A percentile compares a stretch with the other conserved stretches of the same genome.
Evolutionary conservation across 2,113 vertebrate genomes (phyloP).

Genomic region (Bufo gargarizans): DNA sequence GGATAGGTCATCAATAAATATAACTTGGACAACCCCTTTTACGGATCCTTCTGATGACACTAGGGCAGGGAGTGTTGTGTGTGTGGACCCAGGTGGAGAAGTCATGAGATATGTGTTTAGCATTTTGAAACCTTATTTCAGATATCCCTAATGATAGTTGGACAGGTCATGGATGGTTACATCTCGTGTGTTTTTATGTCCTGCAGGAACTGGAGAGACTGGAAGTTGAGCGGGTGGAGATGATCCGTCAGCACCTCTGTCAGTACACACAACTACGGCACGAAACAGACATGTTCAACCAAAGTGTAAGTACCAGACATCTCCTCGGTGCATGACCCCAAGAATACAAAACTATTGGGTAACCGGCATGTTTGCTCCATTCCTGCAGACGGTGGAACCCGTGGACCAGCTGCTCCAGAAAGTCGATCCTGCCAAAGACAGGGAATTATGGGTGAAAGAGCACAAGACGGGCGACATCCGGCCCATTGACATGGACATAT

Average conservation of each 20-base stretch:
- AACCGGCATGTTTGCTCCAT: constrained; percentile 2
- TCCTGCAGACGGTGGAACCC: constrained; percentile 89
- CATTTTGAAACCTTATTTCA: too few species aligned
- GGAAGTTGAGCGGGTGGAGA: constrained; percentile 94
- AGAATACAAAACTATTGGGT: neutral
- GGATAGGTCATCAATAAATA: too few species aligned
- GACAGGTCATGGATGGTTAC: too few species aligned
- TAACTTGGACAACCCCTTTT: too few species aligned
- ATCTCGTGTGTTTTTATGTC: neutral
- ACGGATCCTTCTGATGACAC: too few species aligned
- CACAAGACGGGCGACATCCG: constrained; percentile 93
- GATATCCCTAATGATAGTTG: too few species aligned
- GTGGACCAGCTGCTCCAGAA: constrained; percentile 94
- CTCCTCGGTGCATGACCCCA: neutral
- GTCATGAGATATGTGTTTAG: too few species aligned
- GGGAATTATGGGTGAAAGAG: constrained; percentile 95
- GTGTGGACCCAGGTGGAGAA: too few species aligned
- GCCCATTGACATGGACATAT: constrained; percentile 95
- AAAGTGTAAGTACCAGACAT: constrained; percentile 84
- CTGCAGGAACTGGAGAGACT: constrained; percentile 91
- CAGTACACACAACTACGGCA: constrained; percentile 96
- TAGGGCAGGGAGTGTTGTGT: too few species aligned
- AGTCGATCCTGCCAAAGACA: constrained; percentile 91
- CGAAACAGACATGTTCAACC: constrained; percentile 99
- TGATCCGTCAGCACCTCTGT: constrained; percentile 93